Evolutionary conservation across 1,140 invertebrate genomes (phyloP).

Genomic region (Platorchestia sp.): DNA sequence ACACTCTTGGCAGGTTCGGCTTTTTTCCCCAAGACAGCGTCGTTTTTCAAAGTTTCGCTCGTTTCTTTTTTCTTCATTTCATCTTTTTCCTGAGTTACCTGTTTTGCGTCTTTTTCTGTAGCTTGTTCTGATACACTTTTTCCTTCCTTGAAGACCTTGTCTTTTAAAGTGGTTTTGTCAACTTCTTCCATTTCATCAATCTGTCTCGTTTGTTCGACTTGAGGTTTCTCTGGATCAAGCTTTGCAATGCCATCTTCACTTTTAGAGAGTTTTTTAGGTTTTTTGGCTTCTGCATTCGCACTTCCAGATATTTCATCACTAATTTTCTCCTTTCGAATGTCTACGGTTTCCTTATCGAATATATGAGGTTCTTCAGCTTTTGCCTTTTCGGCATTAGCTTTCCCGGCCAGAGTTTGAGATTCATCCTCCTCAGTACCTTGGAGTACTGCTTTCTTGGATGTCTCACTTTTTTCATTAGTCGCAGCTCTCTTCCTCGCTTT

Average conservation of each 20-base stretch:
- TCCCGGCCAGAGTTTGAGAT: neutral
- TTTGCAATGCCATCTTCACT: neutral
- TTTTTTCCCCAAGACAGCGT: conserved; percentile 51
- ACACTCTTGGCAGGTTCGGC: conserved; percentile 55
- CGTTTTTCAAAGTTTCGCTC: conserved; percentile 59
- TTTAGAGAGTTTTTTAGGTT: neutral
- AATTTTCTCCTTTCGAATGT: neutral
- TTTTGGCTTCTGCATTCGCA: too few relatives aligned
- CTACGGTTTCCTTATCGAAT: neutral
- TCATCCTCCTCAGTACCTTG: neutral
- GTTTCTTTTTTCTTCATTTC: neutral
- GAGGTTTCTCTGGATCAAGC: neutral
- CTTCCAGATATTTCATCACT: neutral
- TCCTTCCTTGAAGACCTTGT: neutral
- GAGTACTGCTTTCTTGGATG: neutral
- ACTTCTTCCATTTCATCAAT: neutral
- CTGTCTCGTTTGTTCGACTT: neutral
- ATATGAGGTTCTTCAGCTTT: neutral
- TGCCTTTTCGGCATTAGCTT: neutral
- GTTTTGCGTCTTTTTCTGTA: conserved; percentile 64
- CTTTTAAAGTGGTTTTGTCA: neutral
- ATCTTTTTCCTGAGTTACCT: conserved; percentile 62
- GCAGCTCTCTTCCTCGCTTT: neutral
- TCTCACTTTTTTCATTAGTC: neutral
- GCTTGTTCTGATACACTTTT: conserved; percentile 64